Evolutionary conservation across 2,113 vertebrate genomes (phyloP).

Genomic region (Conger conger): DNA sequence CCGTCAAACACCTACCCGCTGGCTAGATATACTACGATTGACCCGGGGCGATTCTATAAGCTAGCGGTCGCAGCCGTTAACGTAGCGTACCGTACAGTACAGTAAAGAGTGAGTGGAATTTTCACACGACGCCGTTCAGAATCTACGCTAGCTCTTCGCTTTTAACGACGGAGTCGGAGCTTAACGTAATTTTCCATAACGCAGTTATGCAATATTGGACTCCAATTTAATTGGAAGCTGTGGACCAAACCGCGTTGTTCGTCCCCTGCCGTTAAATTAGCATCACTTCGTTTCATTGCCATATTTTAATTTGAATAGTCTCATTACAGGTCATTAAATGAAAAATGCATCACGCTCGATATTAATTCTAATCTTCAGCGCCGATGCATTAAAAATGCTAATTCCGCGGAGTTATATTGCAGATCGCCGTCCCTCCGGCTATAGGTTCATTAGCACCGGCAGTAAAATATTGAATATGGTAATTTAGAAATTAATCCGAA

Average conservation of each 20-base stretch:
- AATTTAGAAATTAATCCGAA: background rate
- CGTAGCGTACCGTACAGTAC: too few relatives aligned
- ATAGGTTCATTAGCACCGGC: background rate
- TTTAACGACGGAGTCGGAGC: background rate
- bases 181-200: background rate
- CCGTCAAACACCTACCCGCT: background rate
- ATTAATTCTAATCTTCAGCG: background rate
- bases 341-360: background rate
- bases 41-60: background rate
- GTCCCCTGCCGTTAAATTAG: background rate
- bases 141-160: background rate
- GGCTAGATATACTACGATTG: background rate
- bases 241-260: background rate
- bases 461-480: background rate
- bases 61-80: background rate
- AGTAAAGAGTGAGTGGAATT: background rate
- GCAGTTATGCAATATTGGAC: background rate
- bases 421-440: background rate
- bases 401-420: background rate
- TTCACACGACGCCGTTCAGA: background rate
- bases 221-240: background rate
- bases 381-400: background rate
- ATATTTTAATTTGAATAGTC: background rate
- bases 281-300: background rate
- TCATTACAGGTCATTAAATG: background rate